Percentiles rank a stretch among this genome's conserved stretches.
These are phyloP conservation scores for Heteronetta atricapilla DNA, from an alignment of 2,113 vertebrate genomes.

Conservation along the genomic window DNA sequence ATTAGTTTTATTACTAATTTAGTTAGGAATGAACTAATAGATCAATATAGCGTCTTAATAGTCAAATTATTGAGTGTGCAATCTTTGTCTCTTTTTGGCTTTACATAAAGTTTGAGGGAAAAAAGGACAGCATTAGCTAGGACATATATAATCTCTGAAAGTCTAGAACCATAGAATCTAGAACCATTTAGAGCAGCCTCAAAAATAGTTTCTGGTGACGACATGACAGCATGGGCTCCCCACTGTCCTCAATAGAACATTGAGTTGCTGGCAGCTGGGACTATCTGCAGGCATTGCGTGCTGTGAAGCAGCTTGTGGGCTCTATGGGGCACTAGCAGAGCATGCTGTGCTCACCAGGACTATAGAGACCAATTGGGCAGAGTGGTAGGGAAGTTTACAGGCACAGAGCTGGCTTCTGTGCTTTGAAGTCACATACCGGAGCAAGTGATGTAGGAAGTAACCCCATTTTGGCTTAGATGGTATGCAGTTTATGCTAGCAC, in stretches of 20 bases:
- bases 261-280: background rate
- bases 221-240: background rate
- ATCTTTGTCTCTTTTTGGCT: background rate
- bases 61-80: background rate
- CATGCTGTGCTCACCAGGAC: background rate
- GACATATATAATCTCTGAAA: background rate
- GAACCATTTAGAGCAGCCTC: background rate
- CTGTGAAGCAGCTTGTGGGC: background rate
- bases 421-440: background rate
- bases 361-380: background rate
- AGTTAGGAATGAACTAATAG: background rate
- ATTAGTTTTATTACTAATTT: too few relatives aligned
- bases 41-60: background rate
- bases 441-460: background rate
- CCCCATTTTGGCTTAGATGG: background rate
- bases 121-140: background rate
- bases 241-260: background rate
- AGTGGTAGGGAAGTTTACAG: background rate
- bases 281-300: accelerated
- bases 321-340: background rate
- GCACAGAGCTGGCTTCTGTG: background rate
- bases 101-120: background rate
- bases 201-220: background rate
- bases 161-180: background rate
- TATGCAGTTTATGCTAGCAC: background rate